Evolutionary conservation across 2,888 invertebrate species (phyloP).

Genomic region (Cremastobaeus sp.): DNA sequence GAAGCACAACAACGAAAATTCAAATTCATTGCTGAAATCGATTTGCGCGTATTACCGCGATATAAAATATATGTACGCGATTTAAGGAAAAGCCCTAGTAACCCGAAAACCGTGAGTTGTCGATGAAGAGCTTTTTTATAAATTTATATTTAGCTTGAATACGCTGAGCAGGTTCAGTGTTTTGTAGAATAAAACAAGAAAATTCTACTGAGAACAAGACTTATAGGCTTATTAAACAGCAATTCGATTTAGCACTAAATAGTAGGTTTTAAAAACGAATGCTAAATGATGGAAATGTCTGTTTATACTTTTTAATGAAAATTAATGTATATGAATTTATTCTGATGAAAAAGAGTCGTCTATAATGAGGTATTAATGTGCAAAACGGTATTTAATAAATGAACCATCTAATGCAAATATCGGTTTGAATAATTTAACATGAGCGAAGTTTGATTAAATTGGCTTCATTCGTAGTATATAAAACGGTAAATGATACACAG

Average conservation of each 20-base stretch:
- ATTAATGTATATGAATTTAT: no score
- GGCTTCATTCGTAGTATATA: no score
- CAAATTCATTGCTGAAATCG: conserved; percentile 50
- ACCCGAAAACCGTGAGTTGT: conserved; percentile 41
- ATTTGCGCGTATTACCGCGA: conserved; percentile 33
- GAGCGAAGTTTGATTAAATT: no score
- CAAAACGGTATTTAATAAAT: no score
- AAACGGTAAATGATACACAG: no score
- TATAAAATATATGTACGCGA: conserved; percentile 44
- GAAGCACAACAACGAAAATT: conserved; percentile 31
- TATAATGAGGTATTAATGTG: no score
- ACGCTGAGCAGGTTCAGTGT: conserved; percentile 25
- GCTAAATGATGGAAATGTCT: neutral
- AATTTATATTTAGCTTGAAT: conserved; percentile 26
- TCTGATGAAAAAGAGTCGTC: no score
- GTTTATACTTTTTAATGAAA: no score
- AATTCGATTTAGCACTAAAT: no score
- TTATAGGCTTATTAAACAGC: neutral
- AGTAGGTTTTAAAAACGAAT: no score
- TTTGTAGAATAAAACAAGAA: neutral
- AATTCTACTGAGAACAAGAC: conserved; percentile 22
- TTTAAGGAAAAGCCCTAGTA: conserved; percentile 56
- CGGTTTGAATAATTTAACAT: no score
- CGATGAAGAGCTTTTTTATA: conserved; percentile 35
- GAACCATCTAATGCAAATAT: no score